Conservation (phyloP, 2,888 invertebrate species). For the Ceramica pisi region DNA sequence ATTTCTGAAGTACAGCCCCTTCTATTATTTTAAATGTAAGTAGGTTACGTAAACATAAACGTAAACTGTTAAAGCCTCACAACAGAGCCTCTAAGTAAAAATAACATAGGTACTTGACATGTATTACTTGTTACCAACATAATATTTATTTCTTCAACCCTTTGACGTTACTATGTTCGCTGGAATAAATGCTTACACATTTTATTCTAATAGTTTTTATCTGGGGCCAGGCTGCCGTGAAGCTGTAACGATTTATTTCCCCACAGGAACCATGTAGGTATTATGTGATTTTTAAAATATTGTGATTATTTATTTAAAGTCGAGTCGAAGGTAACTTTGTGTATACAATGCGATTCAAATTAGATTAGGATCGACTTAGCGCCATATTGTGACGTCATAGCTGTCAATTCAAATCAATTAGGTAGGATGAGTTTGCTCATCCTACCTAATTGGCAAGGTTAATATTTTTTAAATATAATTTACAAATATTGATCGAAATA, state of each 20-base stretch:
- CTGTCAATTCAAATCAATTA: no score
- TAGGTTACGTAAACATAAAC: conserved; percentile 28
- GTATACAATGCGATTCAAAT: background rate
- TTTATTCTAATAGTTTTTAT: conserved; percentile 45
- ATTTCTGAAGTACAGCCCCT: background rate
- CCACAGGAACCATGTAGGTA: conserved; percentile 20
- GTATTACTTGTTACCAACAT: conserved; percentile 13
- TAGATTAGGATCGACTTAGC: no score
- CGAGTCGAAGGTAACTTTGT: conserved; percentile 11
- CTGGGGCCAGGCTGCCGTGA: conserved; percentile 24
- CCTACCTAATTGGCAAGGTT: no score
- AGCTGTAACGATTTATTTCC: conserved; percentile 52
- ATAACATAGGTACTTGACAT: conserved; percentile 41
- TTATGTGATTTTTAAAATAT: conserved; percentile 48
- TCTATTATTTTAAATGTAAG: conserved; percentile 24
- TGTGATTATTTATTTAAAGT: conserved; percentile 39
- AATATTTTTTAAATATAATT: no score
- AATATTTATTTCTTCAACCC: conserved; percentile 39
- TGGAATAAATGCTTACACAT: conserved; percentile 40
- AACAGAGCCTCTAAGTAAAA: conserved; percentile 30
- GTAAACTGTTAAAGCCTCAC: conserved; percentile 13
- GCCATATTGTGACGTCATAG: no score
- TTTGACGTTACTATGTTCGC: conserved; percentile 37
- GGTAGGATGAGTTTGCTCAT: no score
- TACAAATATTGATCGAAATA: no score